These are phyloP conservation scores for Eupithecia centaureata DNA, from an alignment of 2,888 invertebrate species.

Conservation along the genomic window DNA sequence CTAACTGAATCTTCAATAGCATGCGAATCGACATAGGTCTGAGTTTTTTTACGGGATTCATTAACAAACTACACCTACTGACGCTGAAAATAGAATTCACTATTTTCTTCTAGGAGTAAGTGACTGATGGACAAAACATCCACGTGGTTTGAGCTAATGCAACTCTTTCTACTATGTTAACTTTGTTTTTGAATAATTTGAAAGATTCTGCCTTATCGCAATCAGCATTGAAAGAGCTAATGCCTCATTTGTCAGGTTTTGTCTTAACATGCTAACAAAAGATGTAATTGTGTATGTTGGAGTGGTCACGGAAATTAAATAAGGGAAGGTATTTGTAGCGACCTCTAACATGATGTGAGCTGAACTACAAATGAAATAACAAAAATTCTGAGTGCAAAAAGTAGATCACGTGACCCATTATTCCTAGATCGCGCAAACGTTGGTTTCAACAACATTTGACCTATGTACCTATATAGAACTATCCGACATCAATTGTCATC, in stretches of 20 bases:
- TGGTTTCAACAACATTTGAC: too few relatives aligned
- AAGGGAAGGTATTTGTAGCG: background rate
- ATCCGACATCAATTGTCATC: too few relatives aligned
- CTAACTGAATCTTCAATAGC: conserved; percentile 20
- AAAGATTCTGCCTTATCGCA: background rate
- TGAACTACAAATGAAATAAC: too few relatives aligned
- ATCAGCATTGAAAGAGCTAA: background rate
- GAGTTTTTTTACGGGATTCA: conserved; percentile 20
- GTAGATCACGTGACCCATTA: too few relatives aligned
- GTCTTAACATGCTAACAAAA: background rate
- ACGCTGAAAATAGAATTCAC: conserved; percentile 16
- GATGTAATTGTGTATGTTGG: background rate
- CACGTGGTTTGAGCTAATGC: background rate
- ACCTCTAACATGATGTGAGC: too few relatives aligned
- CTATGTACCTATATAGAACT: too few relatives aligned
- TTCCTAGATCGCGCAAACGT: too few relatives aligned
- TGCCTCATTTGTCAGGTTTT: background rate
- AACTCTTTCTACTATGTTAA: background rate
- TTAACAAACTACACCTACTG: conserved; percentile 16
- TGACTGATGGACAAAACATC: background rate
- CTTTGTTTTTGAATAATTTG: background rate
- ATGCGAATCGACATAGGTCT: conserved; percentile 16
- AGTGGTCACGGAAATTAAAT: background rate
- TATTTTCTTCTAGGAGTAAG: conserved; percentile 8
- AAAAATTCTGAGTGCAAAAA: too few relatives aligned